These are phyloP conservation scores for Trachops cirrhosus DNA, from an alignment of 2,797 vertebrate genomes.

Conservation along the genomic window DNA sequence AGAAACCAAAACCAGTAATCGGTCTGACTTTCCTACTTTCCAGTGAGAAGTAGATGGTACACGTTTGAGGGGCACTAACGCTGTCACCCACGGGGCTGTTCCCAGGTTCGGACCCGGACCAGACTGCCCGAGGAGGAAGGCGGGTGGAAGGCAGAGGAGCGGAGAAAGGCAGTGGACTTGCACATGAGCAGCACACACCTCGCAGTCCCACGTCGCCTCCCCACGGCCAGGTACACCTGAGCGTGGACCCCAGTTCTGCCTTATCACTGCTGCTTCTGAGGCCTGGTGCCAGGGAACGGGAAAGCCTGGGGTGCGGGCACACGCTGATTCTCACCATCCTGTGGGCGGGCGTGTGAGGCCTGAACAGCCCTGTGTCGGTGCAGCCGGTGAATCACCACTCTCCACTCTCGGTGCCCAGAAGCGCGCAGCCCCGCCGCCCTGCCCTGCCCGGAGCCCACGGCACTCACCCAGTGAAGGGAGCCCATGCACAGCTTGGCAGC, in stretches of 20 bases:
- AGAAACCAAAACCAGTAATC: not conserved
- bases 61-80: not conserved
- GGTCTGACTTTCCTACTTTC: not conserved
- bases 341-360: not conserved
- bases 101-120: not conserved
- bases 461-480: constrained; percentile 96
- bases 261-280: not conserved
- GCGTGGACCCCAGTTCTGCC: fast-evolving
- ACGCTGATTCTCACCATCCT: not conserved
- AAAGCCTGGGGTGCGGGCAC: not conserved
- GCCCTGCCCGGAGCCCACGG: fast-evolving
- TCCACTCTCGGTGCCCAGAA: too few species aligned
- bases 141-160: not conserved
- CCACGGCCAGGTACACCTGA: not conserved
- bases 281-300: not conserved
- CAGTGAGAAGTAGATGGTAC: not conserved
- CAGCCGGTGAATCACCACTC: not conserved
- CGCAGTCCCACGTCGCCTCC: fast-evolving
- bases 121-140: not conserved
- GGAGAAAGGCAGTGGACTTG: not conserved
- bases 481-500: constrained; percentile 98
- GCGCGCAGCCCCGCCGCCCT: fast-evolving
- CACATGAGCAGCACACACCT: fast-evolving
- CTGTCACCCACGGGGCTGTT: not conserved
- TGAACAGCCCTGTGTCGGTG: not conserved